Base-by-base conservation (phyloP, 2,113 vertebrate species). In the Sarotherodon lohbergeri region DNA sequence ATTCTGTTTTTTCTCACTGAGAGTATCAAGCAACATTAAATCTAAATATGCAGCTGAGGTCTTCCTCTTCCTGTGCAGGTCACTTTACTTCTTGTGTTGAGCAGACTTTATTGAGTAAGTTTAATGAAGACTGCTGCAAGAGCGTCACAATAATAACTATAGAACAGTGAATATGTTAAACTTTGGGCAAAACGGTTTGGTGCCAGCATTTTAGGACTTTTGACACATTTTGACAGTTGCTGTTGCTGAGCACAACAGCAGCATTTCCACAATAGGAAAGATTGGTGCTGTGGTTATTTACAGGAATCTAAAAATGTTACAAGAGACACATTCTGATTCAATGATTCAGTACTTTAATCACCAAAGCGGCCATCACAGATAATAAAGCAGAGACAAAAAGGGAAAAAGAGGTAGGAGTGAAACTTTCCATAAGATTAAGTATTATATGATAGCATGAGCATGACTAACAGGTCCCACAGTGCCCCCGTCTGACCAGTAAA, bases 61-160 rank as follows among this genome's bases (percentile, higher is more conserved):
- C 41, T 48, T 5, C 66, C 66, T 43, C 66, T 71, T 71, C 66
- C 66, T 71, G 66, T 71, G 3, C 66, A 41, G 10, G 1, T 1
- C 0, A 13, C 36, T 22, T 39, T n/a, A 41, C 63, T 14, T 24
- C 0, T 71, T 41, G 66, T 71, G 66, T 43, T 24, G 3, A 71
- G 12, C 12, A 24, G n/a, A 71, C 66, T 71, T 71, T 1, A 57
- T 27, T 27, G 22, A 41, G 12, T 4, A 22, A 71, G 4, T 14
- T 13, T 41, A 0, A 5, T 24, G 7, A 16, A 9, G 22, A 4
- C n/a, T 43, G 36, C 0, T 71, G 66, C 8, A 43, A 24, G n/a
- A 0, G 4, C 0, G 12, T 71, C 0, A 73, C 2, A 27, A 0
- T 24, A 43, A n/a, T 43, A 17, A 46, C 6, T 27, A 46, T 0